Conservation (phyloP, 2,888 invertebrate genomes). For the Bombylius discolor region DNA sequence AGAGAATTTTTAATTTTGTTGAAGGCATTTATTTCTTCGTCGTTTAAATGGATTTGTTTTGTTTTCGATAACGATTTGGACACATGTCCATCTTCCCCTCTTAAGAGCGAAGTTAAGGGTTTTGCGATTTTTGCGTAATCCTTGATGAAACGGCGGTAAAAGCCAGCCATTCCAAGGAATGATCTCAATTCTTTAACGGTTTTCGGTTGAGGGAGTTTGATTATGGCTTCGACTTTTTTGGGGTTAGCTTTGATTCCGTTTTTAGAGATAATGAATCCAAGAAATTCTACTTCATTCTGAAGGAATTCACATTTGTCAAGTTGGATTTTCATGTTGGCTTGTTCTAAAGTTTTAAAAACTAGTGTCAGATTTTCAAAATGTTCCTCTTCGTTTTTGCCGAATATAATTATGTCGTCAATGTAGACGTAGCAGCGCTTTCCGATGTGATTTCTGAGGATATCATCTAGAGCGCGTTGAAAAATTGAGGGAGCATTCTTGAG, state of each 20-base stretch:
- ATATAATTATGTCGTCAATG: neutral
- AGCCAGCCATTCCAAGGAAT: slow-evolving; percentile 7
- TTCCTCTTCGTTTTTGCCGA: neutral
- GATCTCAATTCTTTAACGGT: slow-evolving; percentile 5
- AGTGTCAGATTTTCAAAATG: neutral
- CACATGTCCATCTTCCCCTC: slow-evolving; percentile 3
- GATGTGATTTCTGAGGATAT: slow-evolving; percentile 8
- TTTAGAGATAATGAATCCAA: slow-evolving; percentile 5
- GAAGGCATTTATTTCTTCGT: slow-evolving; percentile 5
- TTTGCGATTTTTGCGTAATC: slow-evolving; percentile 4
- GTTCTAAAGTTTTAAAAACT: slow-evolving; percentile 8
- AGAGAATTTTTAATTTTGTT: slow-evolving; percentile 8
- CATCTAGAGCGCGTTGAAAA: slow-evolving; percentile 12
- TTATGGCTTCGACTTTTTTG: slow-evolving; percentile 7
- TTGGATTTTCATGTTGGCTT: neutral
- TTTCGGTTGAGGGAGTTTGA: slow-evolving; percentile 3
- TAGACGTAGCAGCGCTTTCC: slow-evolving; percentile 1
- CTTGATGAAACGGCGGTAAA: slow-evolving; percentile 7
- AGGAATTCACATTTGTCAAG: slow-evolving; percentile 3
- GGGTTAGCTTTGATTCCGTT: slow-evolving; percentile 6
- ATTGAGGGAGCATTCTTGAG: too few relatives aligned
- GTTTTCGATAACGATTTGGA: slow-evolving; percentile 3
- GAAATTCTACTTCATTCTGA: slow-evolving; percentile 5
- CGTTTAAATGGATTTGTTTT: slow-evolving; percentile 2
- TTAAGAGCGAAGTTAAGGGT: slow-evolving; percentile 3